Evolutionary conservation across 2,113 vertebrate genomes (phyloP), one percentile per base, ranked within the genome.

Genomic region (Salvelinus fontinalis): DNA sequence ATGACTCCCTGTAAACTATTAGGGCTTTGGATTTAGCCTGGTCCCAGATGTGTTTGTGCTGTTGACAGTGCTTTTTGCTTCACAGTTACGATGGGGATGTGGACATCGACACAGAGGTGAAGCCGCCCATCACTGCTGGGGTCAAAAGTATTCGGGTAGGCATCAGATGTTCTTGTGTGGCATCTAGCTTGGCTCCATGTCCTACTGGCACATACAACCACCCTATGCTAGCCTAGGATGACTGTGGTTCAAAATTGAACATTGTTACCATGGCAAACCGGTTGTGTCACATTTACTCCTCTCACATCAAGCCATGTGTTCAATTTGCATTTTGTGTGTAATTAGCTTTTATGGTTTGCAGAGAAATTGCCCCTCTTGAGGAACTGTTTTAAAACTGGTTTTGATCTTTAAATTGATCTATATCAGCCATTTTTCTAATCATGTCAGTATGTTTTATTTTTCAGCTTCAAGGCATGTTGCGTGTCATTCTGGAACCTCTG

Each of bases 401-500:
- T 54, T 18, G 39, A 44, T 44, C 39, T 11, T 44, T 44, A 44
- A 44, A 44, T 44, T 44, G 8, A 44, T 11, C 39, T 44, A 11
- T 54, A 54, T 18, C 51, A 54, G 51, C 51, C 51, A 14, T 54
- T 14, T 54, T 54, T 16, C 51, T 54, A 54, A 54, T 54, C 14
- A 54, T 18, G 49, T 18, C 51, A 54, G 3, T 18, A 54, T 54
- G 67, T 11, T 18, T 68, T 8, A 16, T 18, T 68, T 5, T 89
- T 29, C 90, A 99, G 98, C 68, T 99, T 74, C 87, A 95, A 11
- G 97, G 97, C 67, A 97, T 95, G 0, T 27, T 99, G 34, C 84
- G 98, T 22, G 85, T 99, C 77, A 94, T 99, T 87, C 91, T 99
- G 75, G 95, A 96, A 51, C 98, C 98, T 1, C 94, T 99, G 8